Base-by-base conservation (phyloP, 2,113 vertebrate species). In the Pluvianellus socialis region DNA sequence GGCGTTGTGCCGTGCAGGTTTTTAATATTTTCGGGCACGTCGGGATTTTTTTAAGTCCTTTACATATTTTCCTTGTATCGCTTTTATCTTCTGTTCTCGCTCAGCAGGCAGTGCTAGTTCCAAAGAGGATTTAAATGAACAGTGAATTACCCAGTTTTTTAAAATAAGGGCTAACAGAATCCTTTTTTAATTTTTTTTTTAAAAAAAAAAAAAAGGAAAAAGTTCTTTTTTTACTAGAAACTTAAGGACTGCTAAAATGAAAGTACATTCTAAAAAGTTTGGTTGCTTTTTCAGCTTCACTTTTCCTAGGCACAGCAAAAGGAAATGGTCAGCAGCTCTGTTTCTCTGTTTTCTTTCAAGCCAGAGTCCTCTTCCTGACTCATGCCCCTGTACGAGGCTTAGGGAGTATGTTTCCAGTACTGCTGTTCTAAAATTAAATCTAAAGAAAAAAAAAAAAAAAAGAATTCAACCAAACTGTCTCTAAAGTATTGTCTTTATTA, bases 401-500 rank as follows among this genome's bases (percentile, higher is more conserved):
- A 33, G 40, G 26, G 84, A 81, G 23, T 18, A 26, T 1, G 6
- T 70, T 96, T 90, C 45, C 53, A 96, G 58, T 30, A n/a, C 62
- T 55, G 76, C 56, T 79, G 65, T 71, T 79, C 92, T 96, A 95
- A 95, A 90, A 93, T 86, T 88, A 93, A 92, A 85, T 86, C 17
- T 38, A 44, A 44, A 44, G 12, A 44, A 44, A 44, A 44, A 26
- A 35, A 62, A 66, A 59, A 21, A 35, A 65, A 44, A 62, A 50
- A 23, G 2, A 58, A 49, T 27, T 58, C 47, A 59, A 52, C 45
- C 16, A 2, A 77, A 91, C 52, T 35, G 81, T 87, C 91, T 84
- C 84, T 75, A 27, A 94, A 94, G 89, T 88, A 81, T 81, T 95
- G 66, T 67, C 91, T 94, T 96, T 92, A 87, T 84, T 94, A 92